Base-by-base conservation (phyloP, 2,797 vertebrate genomes). In the Orientallactaga sibirica region DNA sequence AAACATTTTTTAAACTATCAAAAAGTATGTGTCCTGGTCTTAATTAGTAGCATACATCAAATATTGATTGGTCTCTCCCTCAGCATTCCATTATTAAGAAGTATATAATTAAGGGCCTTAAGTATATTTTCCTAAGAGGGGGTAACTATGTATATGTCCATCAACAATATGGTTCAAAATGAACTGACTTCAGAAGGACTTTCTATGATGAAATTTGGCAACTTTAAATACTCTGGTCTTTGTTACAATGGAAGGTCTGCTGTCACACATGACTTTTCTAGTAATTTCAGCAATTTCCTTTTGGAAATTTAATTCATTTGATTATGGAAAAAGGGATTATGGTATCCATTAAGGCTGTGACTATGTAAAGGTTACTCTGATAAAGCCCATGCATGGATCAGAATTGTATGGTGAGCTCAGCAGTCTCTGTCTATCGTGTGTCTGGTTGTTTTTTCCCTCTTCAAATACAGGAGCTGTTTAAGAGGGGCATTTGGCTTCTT, bases 321-420 rank as follows among this genome's bases (percentile, higher is more conserved):
- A 95, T 96, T 87, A 76, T 96, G 97, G 96, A 96, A 97, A 96
- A 98, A 98, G 96, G 98, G 97, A 97, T 62, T 97, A 96, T 86
- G 97, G 97, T 96, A 97, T 98, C 95, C 96, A 97, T 98, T 97
- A 97, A 98, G 96, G 97, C 97, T 98, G 97, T 98, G 96, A 98
- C 67, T 97, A 97, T 96, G 97, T 97, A 97, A 97, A 97, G 97
- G 96, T 98, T 98, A 97, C 95, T 95, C 80, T 98, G 97, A 98
- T 98, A 97, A 98, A 98, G 97, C 97, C 98, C 96, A 79, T 99
- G 99, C 98, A 99, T 99, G 98, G 98, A 98, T 98, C 98, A 97
- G 96, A 98, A 98, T 97, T 92, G 96, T 98, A 97, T 97, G 95
- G 97, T 98, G 97, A 97, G 96, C 97, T 98, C 96, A 98, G 96